Conservation (phyloP, 2,113 vertebrate species). For the Rhinichthys klamathensis region DNA sequence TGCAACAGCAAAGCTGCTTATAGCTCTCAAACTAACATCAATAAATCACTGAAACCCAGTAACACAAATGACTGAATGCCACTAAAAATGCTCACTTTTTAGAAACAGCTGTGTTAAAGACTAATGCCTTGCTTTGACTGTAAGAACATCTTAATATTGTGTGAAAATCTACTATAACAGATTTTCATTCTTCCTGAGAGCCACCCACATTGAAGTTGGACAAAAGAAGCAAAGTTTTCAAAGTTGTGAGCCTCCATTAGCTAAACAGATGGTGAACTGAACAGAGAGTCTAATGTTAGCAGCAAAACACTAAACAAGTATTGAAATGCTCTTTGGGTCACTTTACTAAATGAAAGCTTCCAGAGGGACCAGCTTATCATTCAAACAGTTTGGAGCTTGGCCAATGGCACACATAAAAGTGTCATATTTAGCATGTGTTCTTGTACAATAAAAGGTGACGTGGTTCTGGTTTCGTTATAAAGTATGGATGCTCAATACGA, state of each 20-base stretch:
- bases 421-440: constrained; percentile 42
- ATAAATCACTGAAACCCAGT: constrained; percentile 23
- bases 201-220: constrained; percentile 15
- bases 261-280: constrained; percentile 18
- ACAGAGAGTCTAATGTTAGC: constrained; percentile 30
- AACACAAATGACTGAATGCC: background rate
- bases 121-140: background rate
- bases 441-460: background rate
- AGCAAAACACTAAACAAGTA: constrained; percentile 41
- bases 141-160: constrained; percentile 3
- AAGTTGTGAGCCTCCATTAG: constrained; percentile 18
- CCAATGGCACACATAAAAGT: constrained; percentile 48
- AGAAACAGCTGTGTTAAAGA: background rate
- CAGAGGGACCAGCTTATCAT: constrained; percentile 41
- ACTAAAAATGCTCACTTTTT: constrained; percentile 2
- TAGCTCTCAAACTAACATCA: constrained; percentile 5
- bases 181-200: constrained; percentile 9
- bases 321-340: constrained; percentile 45
- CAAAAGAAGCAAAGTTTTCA: constrained; percentile 18
- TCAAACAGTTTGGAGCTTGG: constrained; percentile 25
- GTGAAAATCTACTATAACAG: constrained; percentile 3
- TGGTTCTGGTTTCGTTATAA: constrained; percentile 13
- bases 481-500: constrained; percentile 42
- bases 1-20: constrained; percentile 15
- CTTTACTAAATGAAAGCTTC: constrained; percentile 52